phyloP scores from a whole-genome alignment of 2,113 vertebrate species.

The Ameiurus melas region DNA sequence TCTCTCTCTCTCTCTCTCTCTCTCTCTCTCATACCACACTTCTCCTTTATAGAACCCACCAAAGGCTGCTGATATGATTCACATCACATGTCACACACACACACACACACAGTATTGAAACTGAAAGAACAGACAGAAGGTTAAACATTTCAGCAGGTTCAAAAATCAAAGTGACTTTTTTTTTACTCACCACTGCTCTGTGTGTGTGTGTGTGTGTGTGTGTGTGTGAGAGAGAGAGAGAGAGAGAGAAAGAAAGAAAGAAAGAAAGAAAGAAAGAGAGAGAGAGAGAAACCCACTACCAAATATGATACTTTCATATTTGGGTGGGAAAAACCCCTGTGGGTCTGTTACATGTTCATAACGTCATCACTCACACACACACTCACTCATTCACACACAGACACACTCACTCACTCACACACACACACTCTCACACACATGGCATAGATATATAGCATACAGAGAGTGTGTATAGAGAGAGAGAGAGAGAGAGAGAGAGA shows the following conservation, averaged over 20 bases:
- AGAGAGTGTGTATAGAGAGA: too few species aligned
- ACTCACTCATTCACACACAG: too few species aligned
- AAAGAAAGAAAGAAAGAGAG: too few species aligned
- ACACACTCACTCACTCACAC: too few species aligned
- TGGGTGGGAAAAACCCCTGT: not conserved
- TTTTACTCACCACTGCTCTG: not conserved
- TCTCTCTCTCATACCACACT: not conserved
- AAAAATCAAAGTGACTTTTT: not conserved
- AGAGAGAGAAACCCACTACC: not conserved
- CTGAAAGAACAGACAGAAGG: not conserved
- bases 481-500: too few species aligned
- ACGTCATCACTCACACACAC: too few species aligned
- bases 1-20: not conserved
- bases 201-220: not conserved
- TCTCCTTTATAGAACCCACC: not conserved
- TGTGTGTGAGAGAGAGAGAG: not conserved
- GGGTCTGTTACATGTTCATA: not conserved
- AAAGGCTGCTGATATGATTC: not conserved
- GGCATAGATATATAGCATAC: too few species aligned
- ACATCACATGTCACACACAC: not conserved
- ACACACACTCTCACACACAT: too few species aligned
- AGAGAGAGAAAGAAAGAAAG: too few species aligned
- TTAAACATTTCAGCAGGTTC: not conserved
- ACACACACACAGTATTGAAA: not conserved
- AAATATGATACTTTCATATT: not conserved